Percentiles rank a stretch among this genome's conserved stretches.
These are phyloP conservation scores for Tangara arthus DNA, from an alignment of 2,797 vertebrate species.

Conservation along the genomic window DNA sequence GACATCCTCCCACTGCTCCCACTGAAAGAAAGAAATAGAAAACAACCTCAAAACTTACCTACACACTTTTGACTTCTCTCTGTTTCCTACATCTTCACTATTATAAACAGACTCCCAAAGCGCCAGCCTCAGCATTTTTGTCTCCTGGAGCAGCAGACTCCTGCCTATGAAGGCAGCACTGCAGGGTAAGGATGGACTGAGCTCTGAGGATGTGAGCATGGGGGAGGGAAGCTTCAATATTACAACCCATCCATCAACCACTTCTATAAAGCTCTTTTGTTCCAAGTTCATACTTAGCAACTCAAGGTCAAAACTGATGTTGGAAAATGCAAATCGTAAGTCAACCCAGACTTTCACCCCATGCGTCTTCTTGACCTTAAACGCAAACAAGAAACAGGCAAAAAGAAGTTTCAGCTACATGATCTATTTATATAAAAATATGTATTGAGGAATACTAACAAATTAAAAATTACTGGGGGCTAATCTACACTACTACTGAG, in stretches of 20 bases:
- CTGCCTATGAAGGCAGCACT: not conserved
- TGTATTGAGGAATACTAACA: not conserved
- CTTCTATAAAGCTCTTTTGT: slow-evolving; percentile 46
- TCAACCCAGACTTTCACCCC: not conserved
- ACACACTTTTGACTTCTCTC: not conserved
- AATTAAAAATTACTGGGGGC: not conserved
- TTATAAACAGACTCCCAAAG: not conserved
- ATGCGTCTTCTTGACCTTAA: not conserved
- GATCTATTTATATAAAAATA: not conserved
- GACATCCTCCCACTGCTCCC: not conserved
- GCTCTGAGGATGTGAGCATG: not conserved
- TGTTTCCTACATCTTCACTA: not conserved
- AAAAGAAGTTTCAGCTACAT: not conserved
- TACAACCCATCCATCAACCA: slow-evolving; percentile 46
- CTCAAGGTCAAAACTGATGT: slow-evolving; percentile 20
- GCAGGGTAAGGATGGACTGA: not conserved
- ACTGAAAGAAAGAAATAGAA: not conserved
- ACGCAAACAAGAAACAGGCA: not conserved
- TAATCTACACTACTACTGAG: not conserved
- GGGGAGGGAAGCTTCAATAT: slow-evolving; percentile 24
- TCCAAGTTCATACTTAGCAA: slow-evolving; percentile 23
- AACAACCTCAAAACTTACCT: not conserved
- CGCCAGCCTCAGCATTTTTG: not conserved
- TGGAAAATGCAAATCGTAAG: slow-evolving; percentile 22
- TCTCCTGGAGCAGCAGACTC: not conserved